Evolutionary conservation across 1,140 invertebrate genomes (phyloP).

Genomic region (Vollenhovia emeryi): DNA sequence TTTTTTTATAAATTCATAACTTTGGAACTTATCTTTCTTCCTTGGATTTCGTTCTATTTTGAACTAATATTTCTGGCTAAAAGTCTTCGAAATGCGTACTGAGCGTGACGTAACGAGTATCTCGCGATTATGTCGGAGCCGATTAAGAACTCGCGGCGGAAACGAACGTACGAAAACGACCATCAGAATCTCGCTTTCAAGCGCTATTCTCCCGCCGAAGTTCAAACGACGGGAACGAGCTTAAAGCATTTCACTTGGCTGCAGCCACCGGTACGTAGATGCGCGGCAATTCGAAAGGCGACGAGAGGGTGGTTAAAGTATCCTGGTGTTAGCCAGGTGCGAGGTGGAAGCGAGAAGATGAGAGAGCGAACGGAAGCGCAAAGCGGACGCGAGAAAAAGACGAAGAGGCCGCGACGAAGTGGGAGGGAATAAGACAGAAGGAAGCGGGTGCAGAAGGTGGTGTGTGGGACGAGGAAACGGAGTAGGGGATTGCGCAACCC

Average conservation of each 20-base stretch:
- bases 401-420: neutral
- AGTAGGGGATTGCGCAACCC: conserved; percentile 38
- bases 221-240: conserved; percentile 44
- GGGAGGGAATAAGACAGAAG: conserved; percentile 41
- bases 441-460: conserved; percentile 4
- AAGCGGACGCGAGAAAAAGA: conserved; percentile 23
- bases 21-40: neutral
- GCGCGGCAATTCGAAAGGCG: neutral
- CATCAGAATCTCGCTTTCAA: conserved; percentile 32
- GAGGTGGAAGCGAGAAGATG: neutral
- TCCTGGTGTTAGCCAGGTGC: conserved; percentile 22
- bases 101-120: neutral
- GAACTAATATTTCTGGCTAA: neutral
- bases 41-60: neutral
- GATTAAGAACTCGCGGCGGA: neutral
- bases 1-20: neutral
- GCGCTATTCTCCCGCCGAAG: neutral
- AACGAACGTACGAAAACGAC: conserved; percentile 8
- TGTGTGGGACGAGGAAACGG: conserved; percentile 51
- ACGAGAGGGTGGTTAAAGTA: conserved; percentile 16
- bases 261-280: neutral
- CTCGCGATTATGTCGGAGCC: neutral
- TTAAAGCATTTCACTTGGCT: conserved; percentile 30
- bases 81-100: neutral
- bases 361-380: conserved; percentile 1